phyloP scores from a whole-genome alignment of 2,888 invertebrate species.

The Chloromyia formosa region DNA sequence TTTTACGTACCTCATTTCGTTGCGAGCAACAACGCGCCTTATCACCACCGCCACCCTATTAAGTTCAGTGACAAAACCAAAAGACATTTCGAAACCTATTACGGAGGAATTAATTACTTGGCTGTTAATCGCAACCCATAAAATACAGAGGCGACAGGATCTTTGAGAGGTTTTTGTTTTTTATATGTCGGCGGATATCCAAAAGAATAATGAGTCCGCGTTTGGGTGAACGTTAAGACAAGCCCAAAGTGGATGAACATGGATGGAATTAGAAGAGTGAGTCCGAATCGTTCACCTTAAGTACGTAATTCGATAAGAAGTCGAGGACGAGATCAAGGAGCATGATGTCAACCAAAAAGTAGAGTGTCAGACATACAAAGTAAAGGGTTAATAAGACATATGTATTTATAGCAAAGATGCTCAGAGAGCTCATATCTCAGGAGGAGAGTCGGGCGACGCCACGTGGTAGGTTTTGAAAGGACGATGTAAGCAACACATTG shows the following conservation, averaged over 20 bases:
- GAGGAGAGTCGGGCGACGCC: too few relatives aligned
- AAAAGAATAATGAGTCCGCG: too few relatives aligned
- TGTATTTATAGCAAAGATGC: too few relatives aligned
- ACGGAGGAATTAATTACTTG: constrained; percentile 40
- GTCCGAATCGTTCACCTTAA: background rate
- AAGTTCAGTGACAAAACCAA: constrained; percentile 26
- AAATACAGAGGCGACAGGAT: constrained; percentile 1
- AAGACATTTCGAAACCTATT: constrained; percentile 40
- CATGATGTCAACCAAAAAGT: background rate
- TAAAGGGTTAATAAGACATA: too few relatives aligned
- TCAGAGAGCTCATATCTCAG: too few relatives aligned
- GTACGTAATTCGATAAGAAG: background rate
- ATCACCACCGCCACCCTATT: background rate
- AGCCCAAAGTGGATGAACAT: background rate
- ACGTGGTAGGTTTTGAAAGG: too few relatives aligned
- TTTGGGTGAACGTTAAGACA: background rate
- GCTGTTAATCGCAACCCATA: constrained; percentile 30
- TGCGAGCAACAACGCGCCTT: too few relatives aligned
- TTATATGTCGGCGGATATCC: too few relatives aligned
- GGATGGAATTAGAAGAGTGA: background rate
- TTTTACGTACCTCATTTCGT: background rate
- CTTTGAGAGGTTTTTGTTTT: background rate
- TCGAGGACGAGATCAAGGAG: background rate
- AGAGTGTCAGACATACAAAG: background rate
- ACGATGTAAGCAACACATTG: too few relatives aligned